A percentile compares a stretch with the other conserved stretches of the same genome.
phyloP scores from a whole-genome alignment of 2,113 vertebrate species.

The Suricata suricatta region DNA sequence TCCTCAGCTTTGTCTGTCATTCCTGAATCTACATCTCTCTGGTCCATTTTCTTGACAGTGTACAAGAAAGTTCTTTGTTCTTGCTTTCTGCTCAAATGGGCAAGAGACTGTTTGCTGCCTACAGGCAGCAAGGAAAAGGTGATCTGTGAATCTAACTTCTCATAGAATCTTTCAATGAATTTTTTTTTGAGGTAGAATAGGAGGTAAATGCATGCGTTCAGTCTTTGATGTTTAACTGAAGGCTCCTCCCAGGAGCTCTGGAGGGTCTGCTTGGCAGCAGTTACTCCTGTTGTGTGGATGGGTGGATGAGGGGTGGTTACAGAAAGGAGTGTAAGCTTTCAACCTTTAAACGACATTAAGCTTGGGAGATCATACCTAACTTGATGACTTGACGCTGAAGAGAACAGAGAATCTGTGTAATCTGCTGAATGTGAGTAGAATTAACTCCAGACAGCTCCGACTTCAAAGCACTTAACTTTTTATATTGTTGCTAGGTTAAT shows the following conservation, averaged over 20 bases:
- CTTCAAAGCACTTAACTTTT: background rate
- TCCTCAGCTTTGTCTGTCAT: background rate
- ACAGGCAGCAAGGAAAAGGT: background rate
- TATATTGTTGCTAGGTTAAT: background rate
- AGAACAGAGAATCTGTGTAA: background rate
- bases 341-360: background rate
- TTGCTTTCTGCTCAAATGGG: background rate
- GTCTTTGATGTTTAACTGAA: background rate
- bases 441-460: background rate
- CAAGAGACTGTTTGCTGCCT: background rate
- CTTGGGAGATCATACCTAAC: background rate
- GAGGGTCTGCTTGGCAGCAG: background rate
- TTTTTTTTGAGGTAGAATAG: background rate
- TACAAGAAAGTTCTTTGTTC: background rate
- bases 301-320: background rate
- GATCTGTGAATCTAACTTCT: background rate
- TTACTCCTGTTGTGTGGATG: background rate
- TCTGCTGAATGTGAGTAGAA: background rate
- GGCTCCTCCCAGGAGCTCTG: background rate
- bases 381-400: background rate
- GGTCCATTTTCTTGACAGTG: background rate
- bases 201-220: background rate
- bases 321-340: background rate
- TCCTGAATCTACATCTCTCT: background rate
- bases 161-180: background rate